These are phyloP conservation scores for Folsomia candida DNA, from an alignment of 2,888 invertebrate genomes.

Conservation along the genomic window DNA sequence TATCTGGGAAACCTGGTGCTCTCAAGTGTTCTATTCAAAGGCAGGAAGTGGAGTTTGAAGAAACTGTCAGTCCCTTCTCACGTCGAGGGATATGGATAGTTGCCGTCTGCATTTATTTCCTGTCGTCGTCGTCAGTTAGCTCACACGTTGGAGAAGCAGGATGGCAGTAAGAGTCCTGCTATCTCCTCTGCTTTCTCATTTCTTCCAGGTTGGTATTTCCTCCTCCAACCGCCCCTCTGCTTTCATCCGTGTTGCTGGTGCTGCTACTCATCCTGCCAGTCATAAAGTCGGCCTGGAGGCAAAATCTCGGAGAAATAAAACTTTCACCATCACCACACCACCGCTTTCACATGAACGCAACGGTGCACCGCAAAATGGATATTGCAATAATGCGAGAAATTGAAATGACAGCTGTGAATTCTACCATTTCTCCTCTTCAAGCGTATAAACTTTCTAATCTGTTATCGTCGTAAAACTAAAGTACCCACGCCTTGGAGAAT, in stretches of 20 bases:
- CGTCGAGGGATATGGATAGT: neutral
- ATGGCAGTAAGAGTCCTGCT: neutral
- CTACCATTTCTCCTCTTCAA: neutral
- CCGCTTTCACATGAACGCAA: neutral
- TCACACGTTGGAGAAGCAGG: neutral
- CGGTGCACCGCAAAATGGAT: neutral
- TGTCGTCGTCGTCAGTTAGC: neutral
- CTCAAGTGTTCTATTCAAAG: constrained; percentile 4
- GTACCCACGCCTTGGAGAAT: too few species aligned
- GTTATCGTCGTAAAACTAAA: too few species aligned
- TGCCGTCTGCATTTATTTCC: neutral
- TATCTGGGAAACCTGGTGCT: constrained; percentile 2
- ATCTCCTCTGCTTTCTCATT: neutral
- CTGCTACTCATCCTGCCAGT: neutral
- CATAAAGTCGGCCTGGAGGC: neutral
- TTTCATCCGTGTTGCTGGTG: neutral
- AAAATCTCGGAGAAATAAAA: constrained; percentile 15
- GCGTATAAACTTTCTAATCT: neutral
- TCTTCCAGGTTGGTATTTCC: neutral
- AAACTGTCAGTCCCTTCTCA: neutral
- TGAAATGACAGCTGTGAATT: neutral
- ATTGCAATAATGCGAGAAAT: neutral
- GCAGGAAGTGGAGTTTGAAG: neutral
- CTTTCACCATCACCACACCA: constrained; percentile 10
- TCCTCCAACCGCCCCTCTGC: neutral